phyloP scores from a whole-genome alignment of 1,140 invertebrate species.

The Metaphire vulgaris region DNA sequence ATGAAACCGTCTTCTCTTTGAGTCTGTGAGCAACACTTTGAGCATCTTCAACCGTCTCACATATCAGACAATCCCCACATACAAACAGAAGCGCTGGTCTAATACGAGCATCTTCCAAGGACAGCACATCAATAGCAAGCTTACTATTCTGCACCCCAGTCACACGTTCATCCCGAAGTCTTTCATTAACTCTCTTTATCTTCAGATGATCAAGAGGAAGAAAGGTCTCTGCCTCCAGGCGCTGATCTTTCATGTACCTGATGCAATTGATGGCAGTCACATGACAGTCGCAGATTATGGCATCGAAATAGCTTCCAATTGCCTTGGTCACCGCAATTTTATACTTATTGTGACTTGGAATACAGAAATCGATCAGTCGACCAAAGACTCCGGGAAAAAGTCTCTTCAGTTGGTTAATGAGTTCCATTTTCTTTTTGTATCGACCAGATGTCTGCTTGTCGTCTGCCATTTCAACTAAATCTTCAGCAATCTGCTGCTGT shows the following conservation, averaged over 20 bases:
- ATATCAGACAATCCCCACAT: not conserved
- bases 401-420: not conserved
- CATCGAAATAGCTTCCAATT: not conserved
- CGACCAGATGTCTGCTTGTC: not conserved
- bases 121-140: not conserved
- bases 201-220: not conserved
- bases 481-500: not conserved
- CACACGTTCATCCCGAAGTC: not conserved
- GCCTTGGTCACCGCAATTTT: not conserved
- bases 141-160: not conserved
- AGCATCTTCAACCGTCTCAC: not conserved
- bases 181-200: not conserved
- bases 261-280: not conserved
- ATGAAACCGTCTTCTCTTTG: not conserved
- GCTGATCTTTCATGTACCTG: not conserved
- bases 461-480: not conserved
- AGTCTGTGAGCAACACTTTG: not conserved
- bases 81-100: not conserved
- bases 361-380: not conserved
- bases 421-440: not conserved
- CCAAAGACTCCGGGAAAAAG: not conserved
- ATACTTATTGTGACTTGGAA: not conserved
- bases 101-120: not conserved
- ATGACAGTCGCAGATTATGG: not conserved
- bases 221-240: not conserved